A percentile compares a stretch with the other conserved stretches of the same genome.
These are phyloP conservation scores for Falco columbarius DNA, from an alignment of 2,797 vertebrate species.

Conservation along the genomic window DNA sequence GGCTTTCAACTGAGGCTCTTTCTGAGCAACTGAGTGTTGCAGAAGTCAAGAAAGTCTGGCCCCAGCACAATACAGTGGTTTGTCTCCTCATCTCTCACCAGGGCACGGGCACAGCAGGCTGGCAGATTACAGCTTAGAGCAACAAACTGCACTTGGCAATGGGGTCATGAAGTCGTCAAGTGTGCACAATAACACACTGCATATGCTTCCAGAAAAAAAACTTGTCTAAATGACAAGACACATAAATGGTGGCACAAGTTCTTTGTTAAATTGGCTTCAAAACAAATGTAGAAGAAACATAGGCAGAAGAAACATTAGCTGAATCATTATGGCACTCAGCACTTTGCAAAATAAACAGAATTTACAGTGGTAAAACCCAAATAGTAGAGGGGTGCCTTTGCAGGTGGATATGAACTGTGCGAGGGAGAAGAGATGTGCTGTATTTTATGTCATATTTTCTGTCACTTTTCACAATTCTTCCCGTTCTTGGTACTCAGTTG, in stretches of 20 bases:
- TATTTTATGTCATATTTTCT: neutral
- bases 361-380: neutral
- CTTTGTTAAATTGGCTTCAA: neutral
- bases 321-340: neutral
- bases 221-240: fast-evolving
- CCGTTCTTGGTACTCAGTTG: neutral
- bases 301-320: neutral
- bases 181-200: fast-evolving
- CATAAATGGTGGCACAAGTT: neutral
- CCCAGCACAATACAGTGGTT: neutral
- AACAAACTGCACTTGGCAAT: neutral
- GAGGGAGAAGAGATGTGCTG: neutral
- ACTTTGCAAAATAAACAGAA: neutral
- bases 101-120: neutral
- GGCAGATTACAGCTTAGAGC: neutral
- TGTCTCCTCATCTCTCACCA: neutral
- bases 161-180: neutral
- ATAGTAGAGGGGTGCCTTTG: neutral
- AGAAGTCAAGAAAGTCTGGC: neutral
- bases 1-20: neutral
- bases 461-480: neutral
- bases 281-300: neutral
- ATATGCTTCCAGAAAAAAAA: fast-evolving
- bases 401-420: neutral
- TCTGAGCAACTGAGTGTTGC: neutral